Percentiles rank a stretch among this genome's conserved stretches.
Evolutionary conservation across 2,888 invertebrate species (phyloP).

Genomic region (Serripes groenlandicus): DNA sequence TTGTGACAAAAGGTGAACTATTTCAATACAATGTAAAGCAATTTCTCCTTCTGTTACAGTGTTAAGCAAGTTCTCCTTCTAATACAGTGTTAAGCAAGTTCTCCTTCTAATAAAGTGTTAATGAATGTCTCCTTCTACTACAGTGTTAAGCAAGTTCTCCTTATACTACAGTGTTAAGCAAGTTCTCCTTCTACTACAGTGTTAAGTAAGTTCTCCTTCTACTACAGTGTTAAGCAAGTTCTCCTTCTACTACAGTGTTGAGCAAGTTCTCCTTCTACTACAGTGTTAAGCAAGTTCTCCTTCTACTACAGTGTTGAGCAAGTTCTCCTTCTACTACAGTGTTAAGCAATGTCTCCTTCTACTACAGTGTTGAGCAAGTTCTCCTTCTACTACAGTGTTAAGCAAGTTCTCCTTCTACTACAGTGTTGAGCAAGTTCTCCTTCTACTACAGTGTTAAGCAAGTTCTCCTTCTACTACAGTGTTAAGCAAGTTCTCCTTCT

Average conservation of each 20-base stretch:
- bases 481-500: neutral
- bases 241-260: too few species aligned
- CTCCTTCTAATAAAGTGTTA: neutral
- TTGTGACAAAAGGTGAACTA: neutral
- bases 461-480: too few species aligned
- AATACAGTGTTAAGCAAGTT: neutral
- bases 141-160: neutral
- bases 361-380: neutral
- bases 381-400: neutral
- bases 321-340: neutral
- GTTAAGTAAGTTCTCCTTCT: neutral
- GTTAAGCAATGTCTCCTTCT: too few species aligned
- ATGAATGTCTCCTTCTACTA: too few species aligned
- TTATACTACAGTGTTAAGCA: neutral
- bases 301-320: neutral
- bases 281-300: too few species aligned
- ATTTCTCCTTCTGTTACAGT: neutral
- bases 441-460: neutral
- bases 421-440: neutral
- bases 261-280: neutral
- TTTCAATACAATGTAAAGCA: neutral
- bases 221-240: too few species aligned
- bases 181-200: too few species aligned
- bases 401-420: too few species aligned
- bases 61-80: too few species aligned